Conservation (phyloP, 2,113 vertebrate genomes). For the Propithecus coquereli region DNA sequence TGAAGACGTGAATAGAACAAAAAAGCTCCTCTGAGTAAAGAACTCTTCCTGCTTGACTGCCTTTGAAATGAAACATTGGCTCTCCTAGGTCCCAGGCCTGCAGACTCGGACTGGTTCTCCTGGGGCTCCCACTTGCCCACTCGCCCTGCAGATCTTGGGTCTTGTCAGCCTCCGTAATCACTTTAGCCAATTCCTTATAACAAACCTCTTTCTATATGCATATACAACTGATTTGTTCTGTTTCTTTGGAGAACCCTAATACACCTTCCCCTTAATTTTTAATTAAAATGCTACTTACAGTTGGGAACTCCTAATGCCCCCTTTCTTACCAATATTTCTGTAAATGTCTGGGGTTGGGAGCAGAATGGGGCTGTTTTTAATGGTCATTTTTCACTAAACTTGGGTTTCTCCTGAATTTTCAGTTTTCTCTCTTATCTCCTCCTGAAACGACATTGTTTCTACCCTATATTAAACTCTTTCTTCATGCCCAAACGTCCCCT, state of each 20-base stretch:
- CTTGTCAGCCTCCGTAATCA: not conserved
- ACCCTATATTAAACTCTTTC: not conserved
- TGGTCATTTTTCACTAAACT: not conserved
- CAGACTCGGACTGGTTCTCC: not conserved
- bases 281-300: not conserved
- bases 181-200: not conserved
- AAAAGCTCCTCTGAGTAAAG: not conserved
- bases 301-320: not conserved
- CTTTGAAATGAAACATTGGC: not conserved
- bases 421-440: not conserved
- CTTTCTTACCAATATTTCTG: not conserved
- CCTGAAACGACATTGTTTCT: not conserved
- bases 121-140: not conserved
- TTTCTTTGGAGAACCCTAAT: not conserved
- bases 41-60: not conserved
- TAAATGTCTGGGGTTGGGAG: not conserved
- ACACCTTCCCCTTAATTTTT: not conserved
- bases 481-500: not conserved
- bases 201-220: not conserved
- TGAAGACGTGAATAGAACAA: not conserved
- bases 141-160: not conserved
- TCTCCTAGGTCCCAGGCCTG: no score
- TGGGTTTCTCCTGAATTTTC: not conserved
- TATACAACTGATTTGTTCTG: not conserved
- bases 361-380: not conserved